A percentile compares a stretch with the other conserved stretches of the same genome.
phyloP scores from a whole-genome alignment of 64 coral and sea anemone species.

The Montipora foliosa region DNA sequence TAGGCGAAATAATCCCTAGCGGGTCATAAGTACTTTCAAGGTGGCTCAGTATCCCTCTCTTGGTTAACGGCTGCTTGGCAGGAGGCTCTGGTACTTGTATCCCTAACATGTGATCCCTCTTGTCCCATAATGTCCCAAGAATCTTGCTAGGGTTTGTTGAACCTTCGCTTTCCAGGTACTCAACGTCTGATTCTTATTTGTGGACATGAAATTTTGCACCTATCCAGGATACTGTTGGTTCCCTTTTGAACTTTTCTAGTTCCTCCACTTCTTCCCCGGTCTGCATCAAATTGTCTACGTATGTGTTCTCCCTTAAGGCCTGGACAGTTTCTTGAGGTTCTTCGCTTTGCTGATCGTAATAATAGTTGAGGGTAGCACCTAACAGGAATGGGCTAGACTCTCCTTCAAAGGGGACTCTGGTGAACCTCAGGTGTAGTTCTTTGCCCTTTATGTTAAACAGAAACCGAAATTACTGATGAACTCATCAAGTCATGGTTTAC shows the following conservation, averaged over 20 bases:
- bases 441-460: constrained; percentile 22
- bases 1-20: constrained; percentile 43
- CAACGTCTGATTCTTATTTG: constrained; percentile 51
- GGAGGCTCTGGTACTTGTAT: constrained; percentile 21
- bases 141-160: constrained; percentile 60
- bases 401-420: constrained; percentile 36
- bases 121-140: constrained; percentile 15
- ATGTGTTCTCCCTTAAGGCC: constrained; percentile 29
- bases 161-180: background rate
- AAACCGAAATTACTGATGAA: constrained; percentile 11
- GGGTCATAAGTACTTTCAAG: constrained; percentile 44
- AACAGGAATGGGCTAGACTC: constrained; percentile 55
- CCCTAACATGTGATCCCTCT: constrained; percentile 30
- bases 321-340: constrained; percentile 25
- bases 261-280: constrained; percentile 20
- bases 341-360: constrained; percentile 32
- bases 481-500: constrained; percentile 47
- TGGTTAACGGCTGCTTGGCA: constrained; percentile 22
- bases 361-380: too few relatives aligned
- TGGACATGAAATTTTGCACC: background rate
- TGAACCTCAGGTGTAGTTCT: constrained; percentile 38
- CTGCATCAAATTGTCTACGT: constrained; percentile 56
- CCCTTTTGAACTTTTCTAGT: constrained; percentile 34
- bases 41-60: constrained; percentile 15
- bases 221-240: constrained; percentile 33